Base-by-base conservation (phyloP, 2,797 vertebrate species). In the Synanceia verrucosa region DNA sequence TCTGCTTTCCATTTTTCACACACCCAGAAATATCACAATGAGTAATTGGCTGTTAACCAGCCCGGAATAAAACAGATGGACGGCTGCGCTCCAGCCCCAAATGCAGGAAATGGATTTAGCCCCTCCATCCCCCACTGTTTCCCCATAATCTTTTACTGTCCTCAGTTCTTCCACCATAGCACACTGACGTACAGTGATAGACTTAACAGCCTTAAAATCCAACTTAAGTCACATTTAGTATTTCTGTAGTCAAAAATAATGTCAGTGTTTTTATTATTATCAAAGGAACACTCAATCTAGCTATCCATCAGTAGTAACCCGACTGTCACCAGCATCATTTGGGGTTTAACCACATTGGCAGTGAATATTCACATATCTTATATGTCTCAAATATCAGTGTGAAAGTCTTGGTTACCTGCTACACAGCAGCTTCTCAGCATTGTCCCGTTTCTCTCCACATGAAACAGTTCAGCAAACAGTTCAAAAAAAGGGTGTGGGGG, bases 21-120 rank as follows among this genome's bases (percentile, higher is more conserved):
- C 76, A 59, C 51, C 10, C 52, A 50, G 44, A 73, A 80, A 52
- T 79, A 78, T 81, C 64, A 61, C 60, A 65, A 60, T 83, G 86
- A 86, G 85, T 74, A 75, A 91, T 82, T 87, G 86, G 83, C 85
- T 89, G 69, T 85, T 90, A 91, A 89, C 85, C 87, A 84, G 81
- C 78, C 73, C 82, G 79, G 76, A 88, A 83, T 71, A 83, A 89
- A 90, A 86, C 84, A 86, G 83, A 91, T 88, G 83, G 83, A 85
- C 76, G 56, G 36, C 86, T 78, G 60, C 6, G 52, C 71, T 76
- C 67, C 44, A 78, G 71, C 73, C 74, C 65, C 67, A 85, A 90
- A 89, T 73, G 74, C 78, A 86, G 76, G 83, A 89, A 88, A 83
- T 85, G 41, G 81, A 88, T 88, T 84, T 78, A 76, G 76, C 52